Evolutionary conservation across 2,113 vertebrate species (phyloP), one percentile per base, ranked within the genome.

Genomic region (Podarcis muralis): DNA sequence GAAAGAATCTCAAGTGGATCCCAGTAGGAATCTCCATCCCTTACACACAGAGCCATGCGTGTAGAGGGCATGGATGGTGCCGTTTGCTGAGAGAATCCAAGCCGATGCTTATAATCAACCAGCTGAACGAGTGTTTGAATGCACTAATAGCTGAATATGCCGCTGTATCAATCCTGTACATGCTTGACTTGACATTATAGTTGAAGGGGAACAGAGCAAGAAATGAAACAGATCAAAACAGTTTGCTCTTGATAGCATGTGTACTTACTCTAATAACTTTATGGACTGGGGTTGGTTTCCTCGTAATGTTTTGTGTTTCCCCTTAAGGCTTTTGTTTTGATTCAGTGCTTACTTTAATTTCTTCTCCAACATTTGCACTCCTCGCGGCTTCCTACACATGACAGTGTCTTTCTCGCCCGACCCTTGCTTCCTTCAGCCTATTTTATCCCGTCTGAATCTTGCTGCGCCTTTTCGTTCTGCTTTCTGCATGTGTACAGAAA

Each of bases 201-300:
- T 92, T 93, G 87, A 90, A 88, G 77, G 90, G 91, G 85, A 93
- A 92, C 90, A 68, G 90, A 93, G 91, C 92, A 93, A 43, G 90
- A 89, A 88, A 87, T 87, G 92, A 93, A 92, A 92, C 93, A 89
- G 74, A 83, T 90, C 0, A 0, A 90, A 91, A 83, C 84, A 87
- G 88, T 92, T 68, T 92, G 85, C 91, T 91, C 91, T 92, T 94
- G 91, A 93, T 93, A 94, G 43, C 91, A 82, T 79, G 35, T 18
- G 15, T 62, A 92, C 87, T 93, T 94, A 93, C 93, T 90, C 93
- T 94, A 95, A 93, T 93, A 91, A 93, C 91, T 74, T 90, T 90
- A 91, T 90, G 94, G 91, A 90, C 89, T 90, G 89, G 90, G 75
- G 92, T 90, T 89, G 90, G 74, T 84, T 40, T 91, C 92, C 90